Evolutionary conservation across 2,113 vertebrate species (phyloP).

Genomic region (Emydura subglobosa): DNA sequence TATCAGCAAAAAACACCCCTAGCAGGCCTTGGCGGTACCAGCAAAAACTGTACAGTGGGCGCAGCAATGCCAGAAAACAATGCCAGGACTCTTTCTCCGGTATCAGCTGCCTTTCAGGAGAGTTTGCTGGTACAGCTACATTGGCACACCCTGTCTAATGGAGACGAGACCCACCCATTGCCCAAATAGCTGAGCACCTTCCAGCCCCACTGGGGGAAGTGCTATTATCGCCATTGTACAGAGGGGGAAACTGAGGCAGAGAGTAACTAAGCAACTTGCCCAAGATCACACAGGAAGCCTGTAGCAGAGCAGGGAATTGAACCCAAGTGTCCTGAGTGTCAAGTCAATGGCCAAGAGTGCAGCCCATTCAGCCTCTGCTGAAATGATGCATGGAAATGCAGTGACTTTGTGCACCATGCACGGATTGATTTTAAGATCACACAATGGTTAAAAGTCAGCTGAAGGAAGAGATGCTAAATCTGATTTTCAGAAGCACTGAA

Average conservation of each 20-base stretch:
- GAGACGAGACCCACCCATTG: no score
- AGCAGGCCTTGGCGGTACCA: neutral
- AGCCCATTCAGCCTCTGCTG: neutral
- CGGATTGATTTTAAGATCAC: no score
- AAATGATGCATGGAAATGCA: neutral
- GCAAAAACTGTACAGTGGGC: neutral
- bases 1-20: neutral
- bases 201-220: neutral
- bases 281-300: neutral
- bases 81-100: neutral
- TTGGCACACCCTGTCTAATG: no score
- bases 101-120: neutral
- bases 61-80: neutral
- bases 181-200: no score
- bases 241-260: neutral
- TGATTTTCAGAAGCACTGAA: neutral
- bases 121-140: neutral
- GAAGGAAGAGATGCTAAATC: neutral
- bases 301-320: neutral
- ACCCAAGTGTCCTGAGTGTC: neutral
- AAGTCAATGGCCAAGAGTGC: neutral
- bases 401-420: neutral
- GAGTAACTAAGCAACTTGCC: neutral
- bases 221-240: rapidly evolving
- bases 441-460: neutral